Percentiles rank a stretch among this genome's conserved stretches.
Evolutionary conservation across 2,113 vertebrate species (phyloP).

Genomic region (Macquaria ambigua): DNA sequence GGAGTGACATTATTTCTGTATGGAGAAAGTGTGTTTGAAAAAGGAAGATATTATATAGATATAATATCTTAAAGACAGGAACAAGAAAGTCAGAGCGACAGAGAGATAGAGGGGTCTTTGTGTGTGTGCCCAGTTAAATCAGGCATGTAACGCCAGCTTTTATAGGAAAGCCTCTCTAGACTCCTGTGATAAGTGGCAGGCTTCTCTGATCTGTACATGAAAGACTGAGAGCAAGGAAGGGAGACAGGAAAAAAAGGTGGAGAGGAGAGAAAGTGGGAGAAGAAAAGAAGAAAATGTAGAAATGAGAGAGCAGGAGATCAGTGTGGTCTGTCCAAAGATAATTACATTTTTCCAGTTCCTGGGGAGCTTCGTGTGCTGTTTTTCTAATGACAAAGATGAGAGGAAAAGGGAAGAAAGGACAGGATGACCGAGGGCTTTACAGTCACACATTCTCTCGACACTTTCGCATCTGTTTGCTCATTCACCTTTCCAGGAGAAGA

Average conservation of each 20-base stretch:
- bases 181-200: slow-evolving; percentile 71
- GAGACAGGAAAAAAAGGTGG: slow-evolving; percentile 39
- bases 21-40: slow-evolving; percentile 40
- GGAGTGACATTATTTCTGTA: slow-evolving; percentile 44
- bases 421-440: slow-evolving; percentile 17
- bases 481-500: background rate
- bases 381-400: slow-evolving; percentile 36
- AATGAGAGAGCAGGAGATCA: slow-evolving; percentile 25
- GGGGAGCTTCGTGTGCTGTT: slow-evolving; percentile 21
- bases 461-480: background rate
- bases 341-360: slow-evolving; percentile 18
- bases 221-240: slow-evolving; percentile 55
- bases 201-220: slow-evolving; percentile 77
- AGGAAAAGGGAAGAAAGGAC: background rate
- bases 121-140: slow-evolving; percentile 74
- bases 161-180: slow-evolving; percentile 62
- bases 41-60: background rate
- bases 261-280: slow-evolving; percentile 8
- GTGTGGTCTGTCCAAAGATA: slow-evolving; percentile 37
- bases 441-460: background rate
- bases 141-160: slow-evolving; percentile 71
- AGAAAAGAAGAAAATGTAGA: slow-evolving; percentile 19
- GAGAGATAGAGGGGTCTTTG: slow-evolving; percentile 63
- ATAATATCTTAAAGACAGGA: slow-evolving; percentile 44
- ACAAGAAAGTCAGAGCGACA: slow-evolving; percentile 24